Percentiles rank a stretch among this genome's conserved stretches.
Conservation (phyloP, 2,113 vertebrate species). For the Motacilla alba region DNA sequence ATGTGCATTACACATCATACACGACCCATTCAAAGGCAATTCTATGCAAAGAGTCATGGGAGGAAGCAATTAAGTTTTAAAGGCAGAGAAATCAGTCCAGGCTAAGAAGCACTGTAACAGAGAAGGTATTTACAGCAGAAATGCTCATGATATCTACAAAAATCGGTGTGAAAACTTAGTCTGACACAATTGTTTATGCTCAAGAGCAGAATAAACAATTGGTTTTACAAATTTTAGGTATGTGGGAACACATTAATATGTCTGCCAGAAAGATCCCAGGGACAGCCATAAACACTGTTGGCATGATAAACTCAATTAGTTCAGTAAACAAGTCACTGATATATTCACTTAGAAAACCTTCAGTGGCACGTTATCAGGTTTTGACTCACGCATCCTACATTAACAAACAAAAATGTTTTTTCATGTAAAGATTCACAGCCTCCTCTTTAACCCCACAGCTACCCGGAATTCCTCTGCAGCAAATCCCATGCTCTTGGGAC, state of each 20-base stretch:
- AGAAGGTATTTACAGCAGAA: not conserved
- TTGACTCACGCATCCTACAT: not conserved
- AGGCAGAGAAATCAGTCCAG: not conserved
- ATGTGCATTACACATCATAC: rapidly evolving
- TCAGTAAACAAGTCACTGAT: slow-evolving; percentile 36
- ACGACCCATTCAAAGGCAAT: not conserved
- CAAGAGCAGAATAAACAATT: not conserved
- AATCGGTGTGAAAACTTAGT: not conserved
- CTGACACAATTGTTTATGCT: not conserved
- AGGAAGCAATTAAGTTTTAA: not conserved
- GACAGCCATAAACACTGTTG: slow-evolving; percentile 17
- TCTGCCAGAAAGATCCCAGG: slow-evolving; percentile 25
- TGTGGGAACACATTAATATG: slow-evolving; percentile 17
- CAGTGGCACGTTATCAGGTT: not conserved
- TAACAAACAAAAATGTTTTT: not conserved
- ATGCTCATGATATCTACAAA: not conserved
- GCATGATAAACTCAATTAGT: slow-evolving; percentile 36
- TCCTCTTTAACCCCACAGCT: not conserved
- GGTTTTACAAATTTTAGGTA: slow-evolving; percentile 15
- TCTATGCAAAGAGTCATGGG: rapidly evolving
- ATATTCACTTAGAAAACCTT: not conserved
- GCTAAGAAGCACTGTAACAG: not conserved
- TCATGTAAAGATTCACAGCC: not conserved
- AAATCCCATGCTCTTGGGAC: not conserved
- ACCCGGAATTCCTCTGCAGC: not conserved